Base-by-base conservation (phyloP, 2,797 vertebrate species). In the Chanos chanos region DNA sequence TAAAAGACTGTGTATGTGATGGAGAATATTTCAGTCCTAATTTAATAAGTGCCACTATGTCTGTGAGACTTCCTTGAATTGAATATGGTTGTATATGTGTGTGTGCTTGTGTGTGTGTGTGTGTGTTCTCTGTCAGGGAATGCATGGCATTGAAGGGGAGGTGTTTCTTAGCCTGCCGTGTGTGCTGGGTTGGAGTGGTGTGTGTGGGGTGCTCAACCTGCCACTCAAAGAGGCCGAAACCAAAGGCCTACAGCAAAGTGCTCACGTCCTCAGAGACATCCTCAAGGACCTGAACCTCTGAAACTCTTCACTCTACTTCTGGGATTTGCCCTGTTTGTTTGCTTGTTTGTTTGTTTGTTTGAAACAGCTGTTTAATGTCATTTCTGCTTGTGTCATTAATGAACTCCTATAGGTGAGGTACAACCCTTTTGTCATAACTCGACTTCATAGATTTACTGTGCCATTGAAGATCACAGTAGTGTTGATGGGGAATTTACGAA, bases 221-320 rank as follows among this genome's bases (percentile, higher is more conserved):
- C 97, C 89, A 16, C 92, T 98, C 81, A 95, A 87, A 1, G 89
- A 91, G 0, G 86, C 52, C 0, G 95, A 99, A 57, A 90, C 94
- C 30, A 58, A 74, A 33, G 94, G 97, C 75, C 87, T 98, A 78
- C 92, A 76, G 88, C 92, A 90, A 71, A 98, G 94, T 0, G 96
- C 94, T 0, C 90, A 93, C 22, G 97, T 93, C 0, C 77, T 98
- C 77, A 98, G 94, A 95, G 79, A 71, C 40, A 94, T 97, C 85
- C 96, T 99, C 87, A 97, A 92, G 71, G 95, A 96, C 73, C 84
- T 98, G 1, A 93, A 92, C n/a, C n/a, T n/a, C n/a, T n/a, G n/a
- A n/a, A n/a, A n/a, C n/a, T n/a, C n/a, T n/a, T n/a, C n/a, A n/a
- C n/a, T n/a, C n/a, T n/a, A n/a, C n/a, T n/a, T n/a, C n/a, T n/a